Percentiles rank a stretch among this genome's conserved stretches.
Conservation (phyloP, 2,113 vertebrate genomes). For the Meles meles region DNA sequence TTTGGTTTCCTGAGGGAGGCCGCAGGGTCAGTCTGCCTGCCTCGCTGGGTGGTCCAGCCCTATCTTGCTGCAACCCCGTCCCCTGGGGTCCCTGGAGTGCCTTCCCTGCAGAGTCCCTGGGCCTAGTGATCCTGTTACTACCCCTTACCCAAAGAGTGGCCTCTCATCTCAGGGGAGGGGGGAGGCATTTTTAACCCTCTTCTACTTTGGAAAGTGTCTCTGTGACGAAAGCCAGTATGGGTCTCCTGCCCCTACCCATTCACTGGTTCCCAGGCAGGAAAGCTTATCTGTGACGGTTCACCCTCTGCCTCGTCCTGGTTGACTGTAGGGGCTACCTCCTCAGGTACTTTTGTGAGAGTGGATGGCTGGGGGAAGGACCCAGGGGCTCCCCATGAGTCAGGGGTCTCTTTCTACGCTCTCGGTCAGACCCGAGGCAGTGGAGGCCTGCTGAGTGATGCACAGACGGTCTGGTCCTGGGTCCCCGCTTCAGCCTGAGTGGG, state of each 20-base stretch:
- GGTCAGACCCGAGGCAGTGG: neutral
- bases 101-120: neutral
- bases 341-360: neutral
- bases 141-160: neutral
- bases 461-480: neutral
- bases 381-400: neutral
- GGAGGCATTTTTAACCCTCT: conserved; percentile 48
- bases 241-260: neutral
- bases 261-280: neutral
- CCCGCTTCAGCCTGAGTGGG: neutral
- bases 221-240: conserved; percentile 33
- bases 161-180: neutral
- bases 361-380: neutral
- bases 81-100: neutral
- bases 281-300: neutral
- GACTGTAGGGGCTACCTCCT: neutral
- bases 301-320: neutral
- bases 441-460: neutral
- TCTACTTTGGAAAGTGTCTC: conserved; percentile 61
- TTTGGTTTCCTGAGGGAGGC: neutral
- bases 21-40: neutral
- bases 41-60: neutral
- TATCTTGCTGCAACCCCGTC: neutral
- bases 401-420: neutral
- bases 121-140: neutral